Base-by-base conservation (phyloP, 2,113 vertebrate genomes). In the Leptocoma aspasia region DNA sequence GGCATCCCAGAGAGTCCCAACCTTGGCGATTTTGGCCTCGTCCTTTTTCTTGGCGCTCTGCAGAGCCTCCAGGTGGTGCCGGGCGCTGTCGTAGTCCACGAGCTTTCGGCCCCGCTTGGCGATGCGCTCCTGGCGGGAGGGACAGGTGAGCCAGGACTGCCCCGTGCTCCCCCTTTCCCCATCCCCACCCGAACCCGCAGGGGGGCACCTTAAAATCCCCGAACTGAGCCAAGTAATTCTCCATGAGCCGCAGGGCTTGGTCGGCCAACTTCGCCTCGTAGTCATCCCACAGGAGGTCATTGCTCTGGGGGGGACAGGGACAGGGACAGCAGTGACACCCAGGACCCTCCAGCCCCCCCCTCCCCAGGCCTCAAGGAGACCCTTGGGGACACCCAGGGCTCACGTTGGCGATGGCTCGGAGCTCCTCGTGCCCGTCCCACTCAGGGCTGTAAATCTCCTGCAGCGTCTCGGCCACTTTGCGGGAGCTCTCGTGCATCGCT, bases 201-300 rank as follows among this genome's bases (percentile, higher is more conserved):
- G 1, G 7, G 4, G 18, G n/a, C 95, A 99, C 99, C 98, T 98
- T 99, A 59, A 99, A 95, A 54, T 99, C 99, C 39, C 98, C 97
- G 65, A 99, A 99, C 91, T 99, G 99, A 82, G 97, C 96, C 93
- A 99, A 97, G 60, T 99, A 99, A 69, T 98, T 98, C 97, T 99
- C 99, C 99, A 99, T 98, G 86, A 98, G 98, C 83, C 97, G 97
- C 65, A 99, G 30, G 2, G 98, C 98, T 94, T 99, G 99, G 96
- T 99, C 99, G 4, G 97, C 91, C 73, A 99, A 52, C 95, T 99
- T 99, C 19, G 98, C 98, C 96, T 99, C 99, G 45, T 98, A 99
- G 98, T 99, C 99, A 31, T 98, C 99, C 99, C 99, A 99, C 68
- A 99, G 97, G 37, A 99, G 98, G 71, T 99, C 98, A 35, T 99